Percentiles rank a stretch among this genome's conserved stretches.
Conservation (phyloP, 2,113 vertebrate species). For the Perca fluviatilis region DNA sequence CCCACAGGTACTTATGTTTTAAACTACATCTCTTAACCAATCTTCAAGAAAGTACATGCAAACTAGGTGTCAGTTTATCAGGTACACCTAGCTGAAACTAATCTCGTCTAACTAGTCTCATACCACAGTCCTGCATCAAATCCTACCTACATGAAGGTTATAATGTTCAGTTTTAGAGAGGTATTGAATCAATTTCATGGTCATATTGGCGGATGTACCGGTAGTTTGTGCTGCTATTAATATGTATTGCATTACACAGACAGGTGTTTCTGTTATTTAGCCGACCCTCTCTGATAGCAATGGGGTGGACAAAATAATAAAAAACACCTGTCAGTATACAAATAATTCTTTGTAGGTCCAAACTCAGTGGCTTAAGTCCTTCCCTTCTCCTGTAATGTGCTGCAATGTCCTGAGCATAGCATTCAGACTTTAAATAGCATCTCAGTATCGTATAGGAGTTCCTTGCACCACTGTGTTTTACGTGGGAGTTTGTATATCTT, state of each 20-base stretch:
- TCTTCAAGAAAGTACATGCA: background rate
- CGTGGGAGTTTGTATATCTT: slow-evolving; percentile 42
- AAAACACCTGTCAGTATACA: slow-evolving; percentile 3
- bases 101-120: background rate
- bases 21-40: background rate
- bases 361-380: background rate
- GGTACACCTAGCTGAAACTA: background rate
- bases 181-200: background rate
- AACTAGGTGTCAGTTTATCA: background rate
- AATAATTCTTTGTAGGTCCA: slow-evolving; percentile 3
- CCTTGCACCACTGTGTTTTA: slow-evolving; percentile 22
- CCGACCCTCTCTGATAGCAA: background rate
- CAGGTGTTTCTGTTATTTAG: background rate
- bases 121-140: background rate
- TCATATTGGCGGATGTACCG: background rate
- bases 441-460: slow-evolving; percentile 18
- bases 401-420: background rate
- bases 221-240: background rate
- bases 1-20: background rate
- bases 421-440: slow-evolving; percentile 31
- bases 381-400: slow-evolving; percentile 3
- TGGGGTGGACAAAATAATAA: background rate
- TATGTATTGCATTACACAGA: background rate
- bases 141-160: background rate
- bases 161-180: background rate